A percentile compares a stretch with the other conserved stretches of the same genome.
Conservation (phyloP, 1,140 invertebrate species). For the Bradysia coprophila region DNA sequence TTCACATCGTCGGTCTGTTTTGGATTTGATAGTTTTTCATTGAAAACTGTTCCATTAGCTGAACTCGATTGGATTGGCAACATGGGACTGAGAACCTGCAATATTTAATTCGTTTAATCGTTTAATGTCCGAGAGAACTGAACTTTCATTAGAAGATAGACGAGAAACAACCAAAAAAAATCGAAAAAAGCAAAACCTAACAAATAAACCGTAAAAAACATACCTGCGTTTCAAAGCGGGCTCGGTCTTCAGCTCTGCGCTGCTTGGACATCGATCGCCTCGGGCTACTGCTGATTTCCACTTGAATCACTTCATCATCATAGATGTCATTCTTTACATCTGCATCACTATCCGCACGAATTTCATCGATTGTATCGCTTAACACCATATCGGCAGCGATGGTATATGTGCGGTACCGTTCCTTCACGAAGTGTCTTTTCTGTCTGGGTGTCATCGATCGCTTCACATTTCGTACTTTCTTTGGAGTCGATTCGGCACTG, state of each 20-base stretch:
- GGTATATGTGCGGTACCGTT: constrained; percentile 61
- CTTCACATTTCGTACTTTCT: constrained; percentile 28
- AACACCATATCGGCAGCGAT: constrained; percentile 34
- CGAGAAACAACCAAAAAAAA: too few relatives aligned
- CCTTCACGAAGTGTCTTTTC: constrained; percentile 46
- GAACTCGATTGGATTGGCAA: too few relatives aligned
- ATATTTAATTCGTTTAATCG: too few relatives aligned
- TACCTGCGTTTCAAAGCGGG: constrained; percentile 50
- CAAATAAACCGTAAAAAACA: too few relatives aligned
- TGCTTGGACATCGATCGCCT: constrained; percentile 27
- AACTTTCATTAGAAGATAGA: too few relatives aligned
- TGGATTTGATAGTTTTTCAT: too few relatives aligned
- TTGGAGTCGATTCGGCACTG: constrained; percentile 51
- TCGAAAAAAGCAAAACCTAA: not conserved
- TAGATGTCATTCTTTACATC: constrained; percentile 14
- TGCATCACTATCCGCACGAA: constrained; percentile 6
- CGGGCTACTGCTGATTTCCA: constrained; percentile 21
- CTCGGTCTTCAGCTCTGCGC: constrained; percentile 39
- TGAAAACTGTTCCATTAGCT: not conserved
- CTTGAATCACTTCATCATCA: constrained; percentile 13
- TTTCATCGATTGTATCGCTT: constrained; percentile 8
- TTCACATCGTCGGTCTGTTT: too few relatives aligned
- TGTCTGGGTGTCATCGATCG: constrained; percentile 52
- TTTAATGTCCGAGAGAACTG: too few relatives aligned
- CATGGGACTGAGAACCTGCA: too few relatives aligned